Conservation (phyloP, 2,888 invertebrate genomes). For the Cataglyphis cursor region DNA sequence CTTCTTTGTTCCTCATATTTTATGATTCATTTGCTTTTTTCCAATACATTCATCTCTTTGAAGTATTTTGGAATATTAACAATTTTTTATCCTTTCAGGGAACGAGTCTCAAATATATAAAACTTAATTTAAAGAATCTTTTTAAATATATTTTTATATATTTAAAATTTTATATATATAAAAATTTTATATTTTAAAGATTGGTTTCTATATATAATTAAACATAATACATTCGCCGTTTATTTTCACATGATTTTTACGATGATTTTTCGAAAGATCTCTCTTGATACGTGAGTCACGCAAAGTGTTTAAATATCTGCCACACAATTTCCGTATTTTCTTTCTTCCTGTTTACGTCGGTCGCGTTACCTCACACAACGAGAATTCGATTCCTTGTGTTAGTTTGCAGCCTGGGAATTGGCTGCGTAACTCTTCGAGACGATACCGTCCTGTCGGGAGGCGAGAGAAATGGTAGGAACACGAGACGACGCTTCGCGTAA, state of each 20-base stretch:
- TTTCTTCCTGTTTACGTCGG: constrained; percentile 47
- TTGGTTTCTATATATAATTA: neutral
- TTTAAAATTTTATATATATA: no score
- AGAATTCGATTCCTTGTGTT: constrained; percentile 15
- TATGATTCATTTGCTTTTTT: constrained; percentile 9
- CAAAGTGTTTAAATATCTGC: constrained; percentile 5
- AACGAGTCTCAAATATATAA: neutral
- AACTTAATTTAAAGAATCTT: no score
- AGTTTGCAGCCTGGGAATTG: neutral
- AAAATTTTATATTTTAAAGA: neutral
- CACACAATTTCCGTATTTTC: neutral
- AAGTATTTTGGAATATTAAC: neutral
- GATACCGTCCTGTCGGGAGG: neutral
- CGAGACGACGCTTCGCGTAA: constrained; percentile 47
- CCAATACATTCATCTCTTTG: neutral
- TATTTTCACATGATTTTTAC: neutral
- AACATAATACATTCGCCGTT: neutral
- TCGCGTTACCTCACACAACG: neutral
- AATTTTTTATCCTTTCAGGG: neutral
- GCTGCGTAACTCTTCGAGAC: constrained; percentile 17
- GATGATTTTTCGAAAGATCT: neutral
- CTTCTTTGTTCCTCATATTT: neutral
- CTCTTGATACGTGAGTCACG: neutral
- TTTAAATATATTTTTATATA: neutral
- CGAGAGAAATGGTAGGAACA: constrained; percentile 39